Conservation (phyloP, 1,140 invertebrate species). For the Penaeus japonicus region DNA sequence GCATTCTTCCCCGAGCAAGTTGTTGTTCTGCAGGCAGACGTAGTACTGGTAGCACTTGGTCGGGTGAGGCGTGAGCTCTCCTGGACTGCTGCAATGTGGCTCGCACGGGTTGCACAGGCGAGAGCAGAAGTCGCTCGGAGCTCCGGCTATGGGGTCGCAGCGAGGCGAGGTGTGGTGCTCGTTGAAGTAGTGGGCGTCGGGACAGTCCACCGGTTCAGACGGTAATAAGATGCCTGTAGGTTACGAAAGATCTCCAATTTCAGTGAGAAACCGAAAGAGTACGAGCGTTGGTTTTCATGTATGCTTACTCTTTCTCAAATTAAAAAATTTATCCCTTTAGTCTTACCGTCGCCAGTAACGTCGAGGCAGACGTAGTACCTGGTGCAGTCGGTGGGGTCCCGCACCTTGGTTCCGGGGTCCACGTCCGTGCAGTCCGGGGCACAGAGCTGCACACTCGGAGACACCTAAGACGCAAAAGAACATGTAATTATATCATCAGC, state of each 20-base stretch:
- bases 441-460: background rate
- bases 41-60: background rate
- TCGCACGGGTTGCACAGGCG: constrained; percentile 1
- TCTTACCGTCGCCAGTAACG: too few relatives aligned
- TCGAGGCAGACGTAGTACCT: constrained; percentile 13
- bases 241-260: too few relatives aligned
- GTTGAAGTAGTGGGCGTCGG: constrained; percentile 15
- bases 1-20: background rate
- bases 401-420: background rate
- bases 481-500: too few relatives aligned
- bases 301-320: too few relatives aligned
- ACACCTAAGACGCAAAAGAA: background rate
- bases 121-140: background rate
- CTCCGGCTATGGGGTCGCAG: background rate
- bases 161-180: constrained; percentile 4
- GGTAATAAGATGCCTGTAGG: background rate
- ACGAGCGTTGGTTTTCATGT: too few relatives aligned
- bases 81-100: background rate
- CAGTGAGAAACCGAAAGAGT: too few relatives aligned
- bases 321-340: too few relatives aligned
- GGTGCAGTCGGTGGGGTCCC: constrained; percentile 35
- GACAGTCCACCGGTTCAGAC: background rate
- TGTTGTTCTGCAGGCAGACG: constrained; percentile 9
- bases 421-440: constrained; percentile 15
- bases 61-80: background rate